phyloP scores from a whole-genome alignment of 1,140 invertebrate species.

The Drosophila eugracilis region DNA sequence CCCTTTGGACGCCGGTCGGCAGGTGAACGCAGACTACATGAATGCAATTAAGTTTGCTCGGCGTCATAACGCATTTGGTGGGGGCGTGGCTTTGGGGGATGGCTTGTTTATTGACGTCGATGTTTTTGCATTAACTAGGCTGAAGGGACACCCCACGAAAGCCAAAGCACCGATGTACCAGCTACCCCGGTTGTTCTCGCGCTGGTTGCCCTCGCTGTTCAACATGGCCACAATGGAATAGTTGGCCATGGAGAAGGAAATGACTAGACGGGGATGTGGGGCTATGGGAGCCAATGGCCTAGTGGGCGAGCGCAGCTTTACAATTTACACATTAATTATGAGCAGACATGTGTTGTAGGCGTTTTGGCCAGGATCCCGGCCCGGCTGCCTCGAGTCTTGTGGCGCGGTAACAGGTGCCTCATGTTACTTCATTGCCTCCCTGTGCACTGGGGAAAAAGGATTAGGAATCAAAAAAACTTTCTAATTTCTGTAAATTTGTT shows the following conservation, averaged over 20 bases:
- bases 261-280: background rate
- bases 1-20: slow-evolving; percentile 16
- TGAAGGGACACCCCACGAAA: background rate
- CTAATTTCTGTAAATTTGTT: no score
- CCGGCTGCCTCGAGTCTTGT: slow-evolving; percentile 33
- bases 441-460: background rate
- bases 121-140: slow-evolving; percentile 71
- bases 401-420: slow-evolving; percentile 74
- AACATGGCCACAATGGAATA: slow-evolving; percentile 63
- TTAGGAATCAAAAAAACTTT: no score
- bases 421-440: slow-evolving; percentile 26
- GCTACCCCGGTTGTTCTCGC: slow-evolving; percentile 50
- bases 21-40: slow-evolving; percentile 43
- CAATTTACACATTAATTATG: slow-evolving; percentile 84
- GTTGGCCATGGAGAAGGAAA: slow-evolving; percentile 8
- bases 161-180: background rate
- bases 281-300: background rate
- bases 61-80: slow-evolving; percentile 67
- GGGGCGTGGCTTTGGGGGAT: slow-evolving; percentile 8
- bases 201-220: slow-evolving; percentile 57
- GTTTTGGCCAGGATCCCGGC: slow-evolving; percentile 35
- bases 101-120: slow-evolving; percentile 71
- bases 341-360: slow-evolving; percentile 82
- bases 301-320: slow-evolving; percentile 70
- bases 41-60: slow-evolving; percentile 75